Conservation (phyloP, 2,888 invertebrate species). For the Pollenia labialis region DNA sequence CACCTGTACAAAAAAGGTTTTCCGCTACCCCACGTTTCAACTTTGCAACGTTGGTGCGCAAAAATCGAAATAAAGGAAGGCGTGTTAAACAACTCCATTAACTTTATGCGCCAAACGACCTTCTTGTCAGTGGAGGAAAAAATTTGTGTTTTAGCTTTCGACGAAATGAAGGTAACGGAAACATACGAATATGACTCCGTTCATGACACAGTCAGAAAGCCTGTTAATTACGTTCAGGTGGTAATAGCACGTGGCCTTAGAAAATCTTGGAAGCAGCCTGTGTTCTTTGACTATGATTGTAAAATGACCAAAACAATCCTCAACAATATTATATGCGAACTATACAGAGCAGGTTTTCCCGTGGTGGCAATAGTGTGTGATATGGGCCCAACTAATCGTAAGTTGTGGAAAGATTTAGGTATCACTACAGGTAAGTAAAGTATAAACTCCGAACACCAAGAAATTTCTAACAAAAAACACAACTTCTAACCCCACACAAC, state of each 20-base stretch:
- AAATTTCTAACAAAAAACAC: neutral
- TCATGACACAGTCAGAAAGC: neutral
- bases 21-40: too few relatives aligned
- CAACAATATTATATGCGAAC: too few relatives aligned
- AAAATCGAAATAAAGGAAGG: too few relatives aligned
- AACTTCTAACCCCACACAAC: neutral
- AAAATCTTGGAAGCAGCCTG: neutral
- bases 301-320: too few relatives aligned
- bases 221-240: slow-evolving; percentile 14
- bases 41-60: too few relatives aligned
- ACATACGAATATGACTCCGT: neutral
- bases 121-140: neutral
- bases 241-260: slow-evolving; percentile 9
- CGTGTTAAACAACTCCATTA: neutral
- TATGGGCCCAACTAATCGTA: neutral
- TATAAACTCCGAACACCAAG: neutral
- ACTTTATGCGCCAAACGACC: neutral
- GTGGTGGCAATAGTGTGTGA: neutral
- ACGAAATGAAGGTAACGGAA: neutral
- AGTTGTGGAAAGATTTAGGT: neutral
- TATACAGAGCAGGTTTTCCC: neutral
- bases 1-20: neutral
- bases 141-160: too few relatives aligned
- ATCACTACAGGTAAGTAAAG: neutral
- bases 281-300: too few relatives aligned